Evolutionary conservation across 1,140 invertebrate genomes (phyloP).

Genomic region (Solen grandis): DNA sequence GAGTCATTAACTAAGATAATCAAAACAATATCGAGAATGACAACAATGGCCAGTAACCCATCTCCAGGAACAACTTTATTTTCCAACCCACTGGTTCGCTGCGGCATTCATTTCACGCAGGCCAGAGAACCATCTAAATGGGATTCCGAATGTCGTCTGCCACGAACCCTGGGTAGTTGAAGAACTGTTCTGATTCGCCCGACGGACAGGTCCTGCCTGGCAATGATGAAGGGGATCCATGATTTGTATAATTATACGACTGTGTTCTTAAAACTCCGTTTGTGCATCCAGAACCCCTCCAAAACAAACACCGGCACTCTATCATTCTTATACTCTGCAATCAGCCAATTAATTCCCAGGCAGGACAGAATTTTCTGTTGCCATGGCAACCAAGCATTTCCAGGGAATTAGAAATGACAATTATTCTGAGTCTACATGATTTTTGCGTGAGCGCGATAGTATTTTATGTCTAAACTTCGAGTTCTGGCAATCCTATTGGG

Average conservation of each 20-base stretch:
- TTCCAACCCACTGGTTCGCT: conserved; percentile 39
- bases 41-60: no score
- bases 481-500: conserved; percentile 32
- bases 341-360: conserved; percentile 51
- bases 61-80: conserved; percentile 30
- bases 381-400: conserved; percentile 44
- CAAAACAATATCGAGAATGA: no score
- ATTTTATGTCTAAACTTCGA: conserved; percentile 1
- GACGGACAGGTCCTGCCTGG: no score
- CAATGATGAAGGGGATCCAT: conserved; percentile 31
- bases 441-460: conserved; percentile 47
- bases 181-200: no score
- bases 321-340: conserved; percentile 34
- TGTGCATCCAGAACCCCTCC: not conserved
- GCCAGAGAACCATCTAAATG: conserved; percentile 43
- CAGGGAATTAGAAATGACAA: conserved; percentile 56
- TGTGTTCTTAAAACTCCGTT: not conserved
- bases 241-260: conserved; percentile 48
- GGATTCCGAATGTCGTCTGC: no score
- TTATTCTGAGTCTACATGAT: conserved; percentile 45
- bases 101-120: conserved; percentile 41
- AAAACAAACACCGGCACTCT: conserved; percentile 33
- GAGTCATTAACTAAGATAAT: no score
- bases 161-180: no score
- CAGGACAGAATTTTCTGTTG: conserved; percentile 50